Conservation (phyloP, 2,797 vertebrate genomes). For the Falco cherrug region DNA sequence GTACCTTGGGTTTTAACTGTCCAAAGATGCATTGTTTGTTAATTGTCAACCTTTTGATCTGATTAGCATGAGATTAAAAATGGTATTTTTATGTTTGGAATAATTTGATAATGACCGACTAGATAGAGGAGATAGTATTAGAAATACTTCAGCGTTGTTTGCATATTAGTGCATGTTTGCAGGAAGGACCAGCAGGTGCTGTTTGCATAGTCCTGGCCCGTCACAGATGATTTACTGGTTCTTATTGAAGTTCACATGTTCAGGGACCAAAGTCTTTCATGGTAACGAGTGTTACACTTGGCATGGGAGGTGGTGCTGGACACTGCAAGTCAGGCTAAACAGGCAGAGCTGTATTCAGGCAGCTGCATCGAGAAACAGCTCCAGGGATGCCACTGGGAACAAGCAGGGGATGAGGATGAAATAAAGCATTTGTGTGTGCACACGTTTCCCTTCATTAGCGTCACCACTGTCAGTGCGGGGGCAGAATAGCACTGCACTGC, state of each 20-base stretch:
- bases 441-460: neutral
- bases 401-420: neutral
- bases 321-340: neutral
- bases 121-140: neutral
- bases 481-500: neutral
- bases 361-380: neutral
- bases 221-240: neutral
- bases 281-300: neutral
- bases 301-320: neutral
- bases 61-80: neutral
- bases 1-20: neutral
- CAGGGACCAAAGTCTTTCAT: neutral
- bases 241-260: neutral
- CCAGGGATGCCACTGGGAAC: neutral
- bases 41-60: neutral
- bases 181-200: neutral
- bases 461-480: neutral
- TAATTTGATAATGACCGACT: neutral
- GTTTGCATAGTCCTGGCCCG: neutral
- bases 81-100: neutral
- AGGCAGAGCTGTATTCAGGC: neutral
- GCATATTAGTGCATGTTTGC: neutral
- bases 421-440: neutral
- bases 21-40: neutral
- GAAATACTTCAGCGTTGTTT: neutral